Percentiles rank a stretch among this genome's conserved stretches.
These are phyloP conservation scores for Drosophila seguyi DNA, from an alignment of 1,140 invertebrate species.

Conservation along the genomic window DNA sequence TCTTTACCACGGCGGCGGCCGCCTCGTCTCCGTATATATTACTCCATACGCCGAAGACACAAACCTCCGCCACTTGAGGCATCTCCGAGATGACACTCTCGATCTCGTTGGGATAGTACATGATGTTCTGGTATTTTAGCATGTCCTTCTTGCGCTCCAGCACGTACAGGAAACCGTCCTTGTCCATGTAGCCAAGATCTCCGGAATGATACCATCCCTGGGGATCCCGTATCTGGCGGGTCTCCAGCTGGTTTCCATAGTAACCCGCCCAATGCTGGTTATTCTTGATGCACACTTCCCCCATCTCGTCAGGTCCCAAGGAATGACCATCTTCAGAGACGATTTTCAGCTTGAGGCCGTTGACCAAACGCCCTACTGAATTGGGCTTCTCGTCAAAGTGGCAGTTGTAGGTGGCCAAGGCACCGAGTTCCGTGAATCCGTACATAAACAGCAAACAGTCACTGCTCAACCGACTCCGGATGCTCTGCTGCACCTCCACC, in stretches of 20 bases:
- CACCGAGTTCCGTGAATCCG: slow-evolving; percentile 52
- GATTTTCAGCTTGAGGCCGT: slow-evolving; percentile 70
- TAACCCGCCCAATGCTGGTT: slow-evolving; percentile 67
- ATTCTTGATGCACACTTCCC: slow-evolving; percentile 51
- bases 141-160: slow-evolving; percentile 89
- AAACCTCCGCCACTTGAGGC: slow-evolving; percentile 61
- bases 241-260: slow-evolving; percentile 47
- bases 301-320: slow-evolving; percentile 43
- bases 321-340: slow-evolving; percentile 41
- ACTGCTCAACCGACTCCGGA: slow-evolving; percentile 21
- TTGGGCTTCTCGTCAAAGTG: slow-evolving; percentile 48
- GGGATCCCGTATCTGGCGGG: slow-evolving; percentile 24
- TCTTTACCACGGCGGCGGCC: slow-evolving; percentile 59
- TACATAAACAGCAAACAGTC: slow-evolving; percentile 37
- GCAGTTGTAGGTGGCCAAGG: slow-evolving; percentile 13
- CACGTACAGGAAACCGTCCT: slow-evolving; percentile 86
- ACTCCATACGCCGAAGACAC: slow-evolving; percentile 68
- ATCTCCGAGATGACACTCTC: slow-evolving; percentile 59
- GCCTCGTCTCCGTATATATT: slow-evolving; percentile 51
- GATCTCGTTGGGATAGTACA: slow-evolving; percentile 76
- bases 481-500: slow-evolving; percentile 23
- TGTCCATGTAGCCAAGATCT: slow-evolving; percentile 88
- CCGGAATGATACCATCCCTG: slow-evolving; percentile 88
- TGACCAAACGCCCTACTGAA: slow-evolving; percentile 36
- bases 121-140: slow-evolving; percentile 80